Evolutionary conservation across 2,888 invertebrate species (phyloP).

Genomic region (Lasiommata megera): DNA sequence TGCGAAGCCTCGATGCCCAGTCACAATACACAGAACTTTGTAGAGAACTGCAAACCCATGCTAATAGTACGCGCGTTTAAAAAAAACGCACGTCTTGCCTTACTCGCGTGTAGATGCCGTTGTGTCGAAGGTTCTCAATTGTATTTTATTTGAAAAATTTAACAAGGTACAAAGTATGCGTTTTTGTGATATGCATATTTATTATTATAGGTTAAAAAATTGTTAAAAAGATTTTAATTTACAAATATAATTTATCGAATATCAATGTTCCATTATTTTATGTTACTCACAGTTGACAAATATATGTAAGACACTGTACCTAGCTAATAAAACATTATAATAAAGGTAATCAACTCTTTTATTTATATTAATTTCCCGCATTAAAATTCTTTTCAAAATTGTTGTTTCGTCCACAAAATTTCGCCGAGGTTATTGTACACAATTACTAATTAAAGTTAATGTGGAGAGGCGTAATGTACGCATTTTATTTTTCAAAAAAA

Average conservation of each 20-base stretch:
- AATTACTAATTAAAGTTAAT: too few species aligned
- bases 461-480: too few species aligned
- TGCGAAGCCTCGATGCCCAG: too few species aligned
- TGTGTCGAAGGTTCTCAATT: not conserved
- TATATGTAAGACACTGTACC: conserved; percentile 28
- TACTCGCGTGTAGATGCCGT: not conserved
- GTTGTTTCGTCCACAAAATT: too few species aligned
- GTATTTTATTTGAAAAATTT: not conserved
- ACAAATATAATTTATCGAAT: conserved; percentile 36
- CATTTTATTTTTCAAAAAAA: too few species aligned
- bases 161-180: conserved; percentile 59
- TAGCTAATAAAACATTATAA: conserved; percentile 18
- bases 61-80: too few species aligned
- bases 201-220: conserved; percentile 42
- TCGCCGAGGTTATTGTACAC: too few species aligned
- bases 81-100: too few species aligned
- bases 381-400: too few species aligned
- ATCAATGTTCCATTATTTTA: conserved; percentile 32
- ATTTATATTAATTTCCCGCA: not conserved
- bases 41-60: too few species aligned
- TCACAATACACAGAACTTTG: too few species aligned
- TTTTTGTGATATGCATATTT: conserved; percentile 60
- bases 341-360: not conserved
- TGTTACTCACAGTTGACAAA: conserved; percentile 20
- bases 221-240: conserved; percentile 32